These are phyloP conservation scores for Staurois parvus DNA, from an alignment of 2,797 vertebrate species.

Conservation along the genomic window DNA sequence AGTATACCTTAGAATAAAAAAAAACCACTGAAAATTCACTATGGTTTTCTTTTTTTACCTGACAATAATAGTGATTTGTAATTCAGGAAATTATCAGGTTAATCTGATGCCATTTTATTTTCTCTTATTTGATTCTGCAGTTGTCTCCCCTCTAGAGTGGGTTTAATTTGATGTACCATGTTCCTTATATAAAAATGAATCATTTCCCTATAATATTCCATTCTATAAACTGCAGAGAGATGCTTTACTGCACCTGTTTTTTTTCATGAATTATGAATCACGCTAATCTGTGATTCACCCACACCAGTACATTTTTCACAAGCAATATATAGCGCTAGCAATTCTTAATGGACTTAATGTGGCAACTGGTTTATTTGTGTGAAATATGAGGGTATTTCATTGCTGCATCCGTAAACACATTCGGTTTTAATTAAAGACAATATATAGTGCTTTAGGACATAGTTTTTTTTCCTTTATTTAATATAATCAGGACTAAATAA, in stretches of 20 bases:
- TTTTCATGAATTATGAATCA: constrained; percentile 36
- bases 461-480: neutral
- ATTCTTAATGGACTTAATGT: constrained; percentile 84
- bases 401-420: constrained; percentile 19
- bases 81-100: constrained; percentile 10
- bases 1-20: no score
- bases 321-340: constrained; percentile 76
- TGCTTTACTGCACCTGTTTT: constrained; percentile 45
- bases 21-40: no score
- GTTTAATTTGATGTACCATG: constrained; percentile 32
- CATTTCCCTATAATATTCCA: constrained; percentile 27
- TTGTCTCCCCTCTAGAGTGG: neutral
- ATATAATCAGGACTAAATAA: neutral
- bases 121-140: constrained; percentile 9
- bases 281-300: constrained; percentile 74
- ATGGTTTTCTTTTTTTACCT: no score
- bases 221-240: constrained; percentile 19
- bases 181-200: constrained; percentile 43
- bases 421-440: constrained; percentile 1
- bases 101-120: constrained; percentile 10
- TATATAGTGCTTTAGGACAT: neutral
- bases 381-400: constrained; percentile 18
- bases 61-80: neutral
- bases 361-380: constrained; percentile 62
- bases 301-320: constrained; percentile 81